Base-by-base conservation (phyloP, 1,140 invertebrate species). In the Heliconius nattereri region DNA sequence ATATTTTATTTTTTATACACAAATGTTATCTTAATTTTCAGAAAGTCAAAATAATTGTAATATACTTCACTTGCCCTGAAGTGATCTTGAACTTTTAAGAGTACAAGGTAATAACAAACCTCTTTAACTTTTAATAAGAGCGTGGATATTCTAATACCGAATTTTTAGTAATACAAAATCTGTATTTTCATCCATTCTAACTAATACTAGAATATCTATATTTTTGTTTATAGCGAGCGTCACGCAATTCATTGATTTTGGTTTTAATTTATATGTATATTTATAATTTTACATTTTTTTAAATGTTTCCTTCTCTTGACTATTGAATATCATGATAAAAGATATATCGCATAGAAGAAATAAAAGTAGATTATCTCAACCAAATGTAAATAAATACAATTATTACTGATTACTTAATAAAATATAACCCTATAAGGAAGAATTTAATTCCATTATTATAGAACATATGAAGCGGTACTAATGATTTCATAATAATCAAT, bases 401-500 rank as follows among this genome's bases (percentile, higher is more conserved):
- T 57, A 54, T 54, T n/a, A n/a, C 2, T 54, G 52, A n/a, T 57
- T 57, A 26, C 0, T 19, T 13, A 29, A 13, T 66, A 16, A 66
- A 66, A 66, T 19, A 13, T 26, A 66, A 66, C 26, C 5, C 5
- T 29, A 66, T 29, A 16, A 66, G 60, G 60, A 66, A 66, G 26
- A 66, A 66, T 66, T 66, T 66, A 66, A 66, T 45, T 23, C 0
- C 0, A 16, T 26, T 7, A 26, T 7, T 66, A 66, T 7, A 66
- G 23, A 66, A 66, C 29, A 29, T 11, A 29, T 29, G 13, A 66
- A 66, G 26, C 60, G 3, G 3, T 66, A 82, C 72, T 82, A 80
- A 84, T 75, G 78, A 83, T 85, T 76, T 52, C 75, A 83, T 85
- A 82, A 85, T 85, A 85, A 85, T 84, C 83, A 88, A 85, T 87